Percentiles rank a stretch among this genome's conserved stretches.
These are phyloP conservation scores for Paraescarpia echinospica DNA, from an alignment of 1,140 invertebrate species.

Conservation along the genomic window DNA sequence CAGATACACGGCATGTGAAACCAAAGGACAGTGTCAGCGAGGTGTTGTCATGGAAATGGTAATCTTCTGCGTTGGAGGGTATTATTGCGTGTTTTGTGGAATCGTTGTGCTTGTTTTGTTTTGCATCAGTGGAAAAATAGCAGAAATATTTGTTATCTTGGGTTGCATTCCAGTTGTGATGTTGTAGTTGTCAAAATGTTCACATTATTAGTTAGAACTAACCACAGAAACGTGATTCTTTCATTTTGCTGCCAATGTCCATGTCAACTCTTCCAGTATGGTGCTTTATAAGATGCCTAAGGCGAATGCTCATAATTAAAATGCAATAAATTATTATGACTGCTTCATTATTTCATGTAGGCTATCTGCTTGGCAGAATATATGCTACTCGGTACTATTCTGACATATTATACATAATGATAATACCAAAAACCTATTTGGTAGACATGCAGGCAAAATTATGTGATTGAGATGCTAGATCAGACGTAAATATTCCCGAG, in stretches of 20 bases:
- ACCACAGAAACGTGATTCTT: neutral
- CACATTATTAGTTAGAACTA: neutral
- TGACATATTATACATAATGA: neutral
- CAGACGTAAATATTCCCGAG: no score
- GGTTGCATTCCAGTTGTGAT: neutral
- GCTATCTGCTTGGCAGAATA: neutral
- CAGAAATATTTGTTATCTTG: no score
- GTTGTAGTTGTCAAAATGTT: neutral
- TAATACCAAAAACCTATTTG: no score
- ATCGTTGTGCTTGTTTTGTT: neutral
- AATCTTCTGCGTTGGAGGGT: neutral
- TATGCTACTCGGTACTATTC: neutral
- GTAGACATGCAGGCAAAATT: no score
- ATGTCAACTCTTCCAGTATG: neutral
- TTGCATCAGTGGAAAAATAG: neutral
- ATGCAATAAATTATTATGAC: neutral
- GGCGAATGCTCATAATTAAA: neutral
- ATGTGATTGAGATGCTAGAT: no score
- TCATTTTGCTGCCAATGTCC: neutral
- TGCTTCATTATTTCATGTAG: neutral
- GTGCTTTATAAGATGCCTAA: neutral
- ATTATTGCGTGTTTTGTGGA: neutral
- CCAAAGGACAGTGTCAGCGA: neutral
- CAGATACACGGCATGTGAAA: neutral
- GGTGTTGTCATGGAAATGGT: neutral